Conservation (phyloP, 2,888 invertebrate genomes). For the Nipponacmea schrenckii region DNA sequence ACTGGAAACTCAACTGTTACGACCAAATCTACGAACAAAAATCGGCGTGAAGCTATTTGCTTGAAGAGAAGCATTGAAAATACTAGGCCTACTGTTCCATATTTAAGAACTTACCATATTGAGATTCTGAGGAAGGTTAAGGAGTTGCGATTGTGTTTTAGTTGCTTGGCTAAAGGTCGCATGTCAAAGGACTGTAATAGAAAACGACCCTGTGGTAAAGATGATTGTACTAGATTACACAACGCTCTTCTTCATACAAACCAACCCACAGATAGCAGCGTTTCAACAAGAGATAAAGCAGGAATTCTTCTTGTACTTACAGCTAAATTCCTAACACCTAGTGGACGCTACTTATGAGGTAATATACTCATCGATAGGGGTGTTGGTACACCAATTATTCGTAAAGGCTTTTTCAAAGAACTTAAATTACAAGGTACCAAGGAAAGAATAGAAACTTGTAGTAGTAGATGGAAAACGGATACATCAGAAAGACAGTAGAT, state of each 20-base stretch:
- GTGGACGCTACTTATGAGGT: constrained; percentile 13
- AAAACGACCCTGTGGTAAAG: background rate
- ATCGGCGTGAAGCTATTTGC: too few species aligned
- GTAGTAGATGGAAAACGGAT: too few species aligned
- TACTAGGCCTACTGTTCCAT: background rate
- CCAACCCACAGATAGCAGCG: constrained; percentile 11
- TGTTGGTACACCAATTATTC: constrained; percentile 15
- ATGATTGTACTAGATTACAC: constrained; percentile 10
- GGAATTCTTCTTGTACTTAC: constrained; percentile 17
- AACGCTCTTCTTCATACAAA: constrained; percentile 11
- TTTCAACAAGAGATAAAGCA: constrained; percentile 1
- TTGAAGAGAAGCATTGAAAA: background rate
- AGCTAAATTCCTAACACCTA: constrained; percentile 3
- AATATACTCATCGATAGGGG: constrained; percentile 19
- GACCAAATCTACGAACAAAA: too few species aligned
- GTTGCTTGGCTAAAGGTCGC: background rate
- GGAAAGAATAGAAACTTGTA: constrained; percentile 14
- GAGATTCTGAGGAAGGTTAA: background rate
- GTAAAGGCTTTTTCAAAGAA: constrained; percentile 10
- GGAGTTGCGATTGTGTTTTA: background rate
- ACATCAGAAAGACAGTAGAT: background rate
- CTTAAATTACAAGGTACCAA: too few species aligned
- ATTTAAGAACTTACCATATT: background rate
- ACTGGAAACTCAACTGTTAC: too few species aligned
- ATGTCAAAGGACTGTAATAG: too few species aligned